phyloP scores from a whole-genome alignment of 2,113 vertebrate genomes.

The Pleuronectes platessa region DNA sequence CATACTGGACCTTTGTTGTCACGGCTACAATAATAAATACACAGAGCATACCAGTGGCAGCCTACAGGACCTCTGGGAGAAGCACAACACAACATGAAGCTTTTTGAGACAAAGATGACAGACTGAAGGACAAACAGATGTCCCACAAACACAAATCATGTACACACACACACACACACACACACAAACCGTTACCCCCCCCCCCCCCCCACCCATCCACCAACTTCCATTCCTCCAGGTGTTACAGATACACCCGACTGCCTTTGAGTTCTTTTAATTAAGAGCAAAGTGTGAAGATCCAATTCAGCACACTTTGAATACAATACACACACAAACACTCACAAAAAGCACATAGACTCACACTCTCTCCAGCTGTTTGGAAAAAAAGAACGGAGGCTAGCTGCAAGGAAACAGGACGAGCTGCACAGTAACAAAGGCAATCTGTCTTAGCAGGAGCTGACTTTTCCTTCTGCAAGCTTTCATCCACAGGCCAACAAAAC shows the following conservation, averaged over 20 bases:
- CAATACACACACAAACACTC: background rate
- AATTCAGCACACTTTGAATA: conserved; percentile 22
- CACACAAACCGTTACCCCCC: background rate
- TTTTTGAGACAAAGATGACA: conserved; percentile 2
- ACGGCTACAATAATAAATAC: background rate
- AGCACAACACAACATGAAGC: background rate
- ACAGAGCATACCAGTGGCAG: background rate
- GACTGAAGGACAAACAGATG: background rate
- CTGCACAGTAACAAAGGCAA: conserved; percentile 25
- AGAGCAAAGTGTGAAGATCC: conserved; percentile 52
- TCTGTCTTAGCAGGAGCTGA: conserved; percentile 15
- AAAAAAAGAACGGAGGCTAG: conserved; percentile 2
- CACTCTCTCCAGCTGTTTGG: conserved; percentile 36
- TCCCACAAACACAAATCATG: conserved; percentile 7
- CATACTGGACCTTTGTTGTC: background rate
- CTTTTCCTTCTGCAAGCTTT: conserved; percentile 15
- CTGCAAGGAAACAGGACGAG: conserved; percentile 37
- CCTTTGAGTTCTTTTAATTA: conserved; percentile 63
- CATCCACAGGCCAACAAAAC: conserved; percentile 19
- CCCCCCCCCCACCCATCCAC: too few relatives aligned
- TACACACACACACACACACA: background rate
- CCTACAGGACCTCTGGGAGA: background rate
- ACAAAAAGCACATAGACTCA: conserved; percentile 8
- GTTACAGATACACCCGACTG: conserved; percentile 63
- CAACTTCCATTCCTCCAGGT: conserved; percentile 60